These are phyloP conservation scores for Cacatua alba DNA, from an alignment of 2,113 vertebrate genomes.

Conservation along the genomic window DNA sequence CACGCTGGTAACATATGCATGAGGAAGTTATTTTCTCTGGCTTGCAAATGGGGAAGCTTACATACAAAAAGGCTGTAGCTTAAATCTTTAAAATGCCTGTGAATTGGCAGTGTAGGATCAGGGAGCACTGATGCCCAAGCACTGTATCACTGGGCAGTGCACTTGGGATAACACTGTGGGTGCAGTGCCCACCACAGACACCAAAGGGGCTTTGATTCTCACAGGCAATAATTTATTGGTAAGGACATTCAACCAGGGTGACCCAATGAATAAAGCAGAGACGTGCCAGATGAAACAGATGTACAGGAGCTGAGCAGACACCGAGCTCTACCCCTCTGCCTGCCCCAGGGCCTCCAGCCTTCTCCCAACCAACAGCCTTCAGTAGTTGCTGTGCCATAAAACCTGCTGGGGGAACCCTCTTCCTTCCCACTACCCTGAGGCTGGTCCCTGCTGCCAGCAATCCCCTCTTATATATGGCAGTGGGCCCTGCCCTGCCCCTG, in stretches of 20 bases:
- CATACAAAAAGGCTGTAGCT: not conserved
- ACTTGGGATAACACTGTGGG: not conserved
- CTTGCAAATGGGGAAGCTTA: not conserved
- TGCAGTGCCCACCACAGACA: not conserved
- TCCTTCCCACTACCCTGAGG: not conserved
- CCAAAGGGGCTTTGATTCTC: too few species aligned
- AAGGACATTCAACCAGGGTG: not conserved
- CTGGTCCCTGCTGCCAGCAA: rapidly evolving
- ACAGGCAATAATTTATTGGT: not conserved
- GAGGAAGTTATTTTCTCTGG: not conserved
- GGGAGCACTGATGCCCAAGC: not conserved
- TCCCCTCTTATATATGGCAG: too few species aligned
- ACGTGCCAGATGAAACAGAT: rapidly evolving
- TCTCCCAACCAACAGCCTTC: not conserved
- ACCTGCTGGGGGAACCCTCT: rapidly evolving
- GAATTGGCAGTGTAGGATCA: rapidly evolving
- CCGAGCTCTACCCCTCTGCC: not conserved
- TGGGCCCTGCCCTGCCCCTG: rapidly evolving
- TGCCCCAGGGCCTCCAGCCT: not conserved
- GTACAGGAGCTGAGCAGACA: not conserved
- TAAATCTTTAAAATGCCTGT: not conserved
- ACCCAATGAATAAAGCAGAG: not conserved
- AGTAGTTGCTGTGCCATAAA: not conserved
- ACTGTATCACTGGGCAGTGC: not conserved
- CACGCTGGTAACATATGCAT: not conserved